Evolutionary conservation across 2,797 vertebrate species (phyloP).

Genomic region (Sparus aurata): DNA sequence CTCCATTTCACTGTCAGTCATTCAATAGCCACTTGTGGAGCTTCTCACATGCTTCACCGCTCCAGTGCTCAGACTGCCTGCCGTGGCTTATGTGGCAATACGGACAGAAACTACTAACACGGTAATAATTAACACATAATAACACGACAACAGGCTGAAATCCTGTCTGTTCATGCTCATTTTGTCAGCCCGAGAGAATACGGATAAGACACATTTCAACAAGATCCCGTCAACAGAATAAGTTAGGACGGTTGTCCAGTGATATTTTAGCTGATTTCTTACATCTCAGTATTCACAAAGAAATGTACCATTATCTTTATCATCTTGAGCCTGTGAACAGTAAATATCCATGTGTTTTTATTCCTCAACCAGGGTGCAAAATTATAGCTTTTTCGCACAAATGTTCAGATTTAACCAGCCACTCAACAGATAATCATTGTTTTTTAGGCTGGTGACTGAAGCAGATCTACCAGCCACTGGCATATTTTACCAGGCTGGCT

Average conservation of each 20-base stretch:
- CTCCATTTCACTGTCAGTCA: conserved; percentile 57
- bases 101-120: not conserved
- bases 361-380: not conserved
- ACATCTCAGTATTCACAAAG: not conserved
- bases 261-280: not conserved
- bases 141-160: not conserved
- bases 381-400: too few relatives aligned
- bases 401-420: too few relatives aligned
- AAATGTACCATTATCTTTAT: not conserved
- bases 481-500: too few relatives aligned
- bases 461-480: too few relatives aligned
- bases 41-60: conserved; percentile 30
- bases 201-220: too few relatives aligned
- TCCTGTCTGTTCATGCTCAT: not conserved
- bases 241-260: not conserved
- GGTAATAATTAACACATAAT: not conserved
- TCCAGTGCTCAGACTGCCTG: not conserved
- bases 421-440: too few relatives aligned
- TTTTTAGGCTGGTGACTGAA: too few relatives aligned
- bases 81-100: not conserved
- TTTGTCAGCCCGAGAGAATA: not conserved
- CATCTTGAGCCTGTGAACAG: not conserved
- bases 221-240: not conserved
- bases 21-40: conserved; percentile 49
- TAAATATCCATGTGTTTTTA: not conserved